Conservation (phyloP, 1,140 invertebrate genomes). For the Drosophila aff. region DNA sequence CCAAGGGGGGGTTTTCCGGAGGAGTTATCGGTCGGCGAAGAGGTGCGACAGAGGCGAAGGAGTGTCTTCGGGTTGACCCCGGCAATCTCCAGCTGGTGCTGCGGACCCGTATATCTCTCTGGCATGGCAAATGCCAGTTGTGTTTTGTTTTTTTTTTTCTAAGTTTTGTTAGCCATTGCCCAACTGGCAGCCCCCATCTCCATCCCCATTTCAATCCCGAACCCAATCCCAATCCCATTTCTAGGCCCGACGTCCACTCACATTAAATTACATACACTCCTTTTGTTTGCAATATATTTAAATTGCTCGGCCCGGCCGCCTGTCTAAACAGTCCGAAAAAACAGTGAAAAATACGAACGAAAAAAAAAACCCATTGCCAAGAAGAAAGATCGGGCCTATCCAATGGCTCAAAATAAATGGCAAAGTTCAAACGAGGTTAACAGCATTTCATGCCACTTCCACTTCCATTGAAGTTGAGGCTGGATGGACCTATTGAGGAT, state of each 20-base stretch:
- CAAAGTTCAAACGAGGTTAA: slow-evolving; percentile 83
- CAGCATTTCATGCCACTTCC: slow-evolving; percentile 78
- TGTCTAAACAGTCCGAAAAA: slow-evolving; percentile 64
- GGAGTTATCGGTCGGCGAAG: slow-evolving; percentile 13
- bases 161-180: slow-evolving; percentile 33
- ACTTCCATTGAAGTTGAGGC: slow-evolving; percentile 56
- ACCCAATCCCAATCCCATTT: slow-evolving; percentile 44
- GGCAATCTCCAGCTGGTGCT: slow-evolving; percentile 48
- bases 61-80: slow-evolving; percentile 39
- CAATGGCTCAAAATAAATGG: slow-evolving; percentile 82
- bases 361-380: slow-evolving; percentile 26
- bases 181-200: slow-evolving; percentile 36
- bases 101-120: slow-evolving; percentile 53
- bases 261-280: slow-evolving; percentile 79
- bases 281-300: slow-evolving; percentile 79
- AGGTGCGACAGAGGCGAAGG: slow-evolving; percentile 36
- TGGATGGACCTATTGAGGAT: slow-evolving; percentile 51
- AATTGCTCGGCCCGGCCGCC: slow-evolving; percentile 63
- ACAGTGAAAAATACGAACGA: slow-evolving; percentile 28
- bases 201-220: slow-evolving; percentile 11
- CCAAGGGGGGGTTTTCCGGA: neutral
- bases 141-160: slow-evolving; percentile 22
- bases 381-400: slow-evolving; percentile 75
- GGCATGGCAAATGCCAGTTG: slow-evolving; percentile 43
- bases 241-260: slow-evolving; percentile 57